Conservation (phyloP, 2,797 vertebrate species). For the Cygnus olor region DNA sequence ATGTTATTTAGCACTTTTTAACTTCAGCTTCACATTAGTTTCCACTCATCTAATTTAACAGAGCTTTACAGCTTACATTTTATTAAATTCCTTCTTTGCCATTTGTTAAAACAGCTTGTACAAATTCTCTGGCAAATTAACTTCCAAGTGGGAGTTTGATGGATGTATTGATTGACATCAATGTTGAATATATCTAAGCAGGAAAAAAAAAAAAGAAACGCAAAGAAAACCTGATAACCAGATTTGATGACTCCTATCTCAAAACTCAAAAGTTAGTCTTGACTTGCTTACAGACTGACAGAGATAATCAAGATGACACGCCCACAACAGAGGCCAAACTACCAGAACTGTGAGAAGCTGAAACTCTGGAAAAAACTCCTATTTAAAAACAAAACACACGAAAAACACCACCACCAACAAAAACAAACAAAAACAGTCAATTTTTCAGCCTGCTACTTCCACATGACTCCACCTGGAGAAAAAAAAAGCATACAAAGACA, state of each 20-base stretch:
- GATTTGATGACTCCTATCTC: background rate
- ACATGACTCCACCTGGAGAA: background rate
- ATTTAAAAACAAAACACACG: background rate
- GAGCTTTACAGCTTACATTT: background rate
- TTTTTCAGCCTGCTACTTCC: slow-evolving; percentile 4
- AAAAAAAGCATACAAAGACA: background rate
- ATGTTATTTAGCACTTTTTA: background rate
- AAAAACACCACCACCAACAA: background rate
- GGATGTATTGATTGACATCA: background rate
- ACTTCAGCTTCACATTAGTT: background rate
- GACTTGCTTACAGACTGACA: background rate
- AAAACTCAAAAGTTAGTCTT: background rate
- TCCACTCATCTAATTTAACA: background rate
- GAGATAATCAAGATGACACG: background rate
- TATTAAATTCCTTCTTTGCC: background rate
- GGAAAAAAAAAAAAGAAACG: background rate
- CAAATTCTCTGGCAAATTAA: background rate
- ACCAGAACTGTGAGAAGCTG: background rate
- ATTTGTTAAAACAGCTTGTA: background rate
- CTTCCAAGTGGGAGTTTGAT: background rate
- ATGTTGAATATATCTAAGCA: background rate
- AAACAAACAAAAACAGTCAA: background rate
- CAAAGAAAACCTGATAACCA: background rate
- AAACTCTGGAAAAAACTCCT: background rate
- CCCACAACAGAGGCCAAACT: background rate